Conservation (phyloP, 2,113 vertebrate species). For the Ochotona curzoniae region DNA sequence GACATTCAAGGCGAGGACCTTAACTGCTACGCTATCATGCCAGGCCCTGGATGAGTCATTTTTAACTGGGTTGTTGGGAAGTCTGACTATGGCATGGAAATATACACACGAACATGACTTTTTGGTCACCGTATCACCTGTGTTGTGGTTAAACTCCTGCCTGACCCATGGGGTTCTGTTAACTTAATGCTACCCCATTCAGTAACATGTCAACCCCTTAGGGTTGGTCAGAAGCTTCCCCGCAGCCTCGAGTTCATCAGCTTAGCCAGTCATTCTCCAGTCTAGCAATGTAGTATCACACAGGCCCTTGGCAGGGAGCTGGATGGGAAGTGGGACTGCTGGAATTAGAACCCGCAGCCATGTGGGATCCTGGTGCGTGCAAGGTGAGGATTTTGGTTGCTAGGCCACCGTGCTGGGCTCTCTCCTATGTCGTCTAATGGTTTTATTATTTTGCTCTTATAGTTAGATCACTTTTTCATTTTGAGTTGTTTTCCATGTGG, state of each 20-base stretch:
- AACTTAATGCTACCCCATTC: not conserved
- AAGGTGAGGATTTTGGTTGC: too few species aligned
- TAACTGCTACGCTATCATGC: too few species aligned
- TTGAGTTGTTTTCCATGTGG: too few species aligned
- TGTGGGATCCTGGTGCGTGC: too few species aligned
- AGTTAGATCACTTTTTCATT: too few species aligned
- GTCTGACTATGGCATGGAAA: not conserved
- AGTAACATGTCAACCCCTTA: not conserved
- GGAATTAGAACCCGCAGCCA: too few species aligned
- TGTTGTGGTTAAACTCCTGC: not conserved
- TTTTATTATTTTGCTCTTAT: too few species aligned
- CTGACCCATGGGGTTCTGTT: not conserved
- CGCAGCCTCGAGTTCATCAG: not conserved
- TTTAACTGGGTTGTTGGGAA: not conserved
- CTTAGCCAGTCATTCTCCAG: not conserved
- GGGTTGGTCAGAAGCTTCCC: not conserved
- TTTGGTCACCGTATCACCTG: not conserved
- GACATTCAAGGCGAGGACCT: too few species aligned
- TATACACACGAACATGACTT: not conserved
- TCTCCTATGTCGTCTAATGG: too few species aligned
- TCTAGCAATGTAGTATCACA: not conserved
- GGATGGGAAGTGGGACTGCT: too few species aligned
- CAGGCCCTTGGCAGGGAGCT: not conserved
- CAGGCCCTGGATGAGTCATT: too few species aligned
- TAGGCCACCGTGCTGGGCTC: too few species aligned